Evolutionary conservation across 2,888 invertebrate species (phyloP), one percentile per base, ranked within the genome.

Genomic region (Parasteatoda lunata): DNA sequence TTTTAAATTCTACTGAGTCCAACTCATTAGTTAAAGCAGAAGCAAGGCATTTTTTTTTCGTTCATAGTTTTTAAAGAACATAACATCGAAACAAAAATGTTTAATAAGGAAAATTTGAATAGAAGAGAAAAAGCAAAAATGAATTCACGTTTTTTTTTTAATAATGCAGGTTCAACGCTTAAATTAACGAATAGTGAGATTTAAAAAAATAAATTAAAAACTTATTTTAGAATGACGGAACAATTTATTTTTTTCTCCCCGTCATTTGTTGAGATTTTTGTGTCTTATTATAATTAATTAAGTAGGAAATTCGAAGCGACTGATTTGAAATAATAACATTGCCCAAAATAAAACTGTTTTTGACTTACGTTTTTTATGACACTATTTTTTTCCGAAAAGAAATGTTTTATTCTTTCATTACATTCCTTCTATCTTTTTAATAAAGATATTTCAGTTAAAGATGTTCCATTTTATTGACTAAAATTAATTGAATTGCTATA

Each of bases 271-370:
- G 68, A 45, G 66, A 51, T 68, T 77, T 77, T 51, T 66, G 52
- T 49, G 54, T 77, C 77, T 77, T 52, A 77, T 77, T 77, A 77
- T 66, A 69, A 77, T 77, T 77, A 77, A 77, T 77, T 77, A 77
- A 77, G 68, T 64, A 76, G 15, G 65, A n/a, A 65, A 30, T 30
- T 69, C 45, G 11, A 9, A 45, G 30, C 30, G 52, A 68, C 66
- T 30, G 52, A 8, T 52, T 69, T 68, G 66, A 52, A 30, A 52
- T 51, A 68, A 68, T 68, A 66, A 68, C 68, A 68, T 51, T 52
- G 49, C 48, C 7, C 66, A 30, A n/a, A 68, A 77, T 68, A 52
- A 68, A 51, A 15, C 7, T 59, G 4, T 59, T n/a, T 59, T 9
- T 54, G 59, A 59, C n/a, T 59, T 13, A 59, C 9, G 9, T 59